Conservation (phyloP, 2,113 vertebrate genomes). For the Eurypyga helias region DNA sequence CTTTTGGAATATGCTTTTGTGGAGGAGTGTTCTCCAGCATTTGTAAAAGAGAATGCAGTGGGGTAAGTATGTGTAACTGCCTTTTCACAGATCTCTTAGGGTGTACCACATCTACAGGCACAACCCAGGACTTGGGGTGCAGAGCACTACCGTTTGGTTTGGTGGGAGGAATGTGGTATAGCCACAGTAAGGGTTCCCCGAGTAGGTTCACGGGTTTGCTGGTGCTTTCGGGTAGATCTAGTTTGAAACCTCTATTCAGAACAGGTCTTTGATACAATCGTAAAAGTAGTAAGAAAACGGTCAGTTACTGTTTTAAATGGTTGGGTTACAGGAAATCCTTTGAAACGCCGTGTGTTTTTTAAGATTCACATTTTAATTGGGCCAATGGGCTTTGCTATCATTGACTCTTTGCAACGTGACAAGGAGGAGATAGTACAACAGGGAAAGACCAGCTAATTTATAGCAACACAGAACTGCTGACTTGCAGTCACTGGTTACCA, state of each 20-base stretch:
- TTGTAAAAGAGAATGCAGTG: not conserved
- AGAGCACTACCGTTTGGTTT: fast-evolving
- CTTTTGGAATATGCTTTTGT: not conserved
- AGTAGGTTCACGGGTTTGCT: not conserved
- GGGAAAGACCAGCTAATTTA: not conserved
- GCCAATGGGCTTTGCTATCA: not conserved
- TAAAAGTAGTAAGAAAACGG: not conserved
- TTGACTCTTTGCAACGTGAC: not conserved
- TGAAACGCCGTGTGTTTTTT: not conserved
- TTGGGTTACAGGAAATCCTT: not conserved
- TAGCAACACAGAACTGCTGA: not conserved
- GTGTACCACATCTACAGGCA: not conserved
- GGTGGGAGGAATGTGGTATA: not conserved
- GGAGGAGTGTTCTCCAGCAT: not conserved
- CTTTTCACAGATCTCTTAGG: not conserved
- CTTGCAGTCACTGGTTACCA: not conserved
- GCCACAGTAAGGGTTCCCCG: not conserved
- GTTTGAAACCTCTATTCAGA: not conserved
- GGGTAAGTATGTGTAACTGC: fast-evolving
- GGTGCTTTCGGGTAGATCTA: not conserved
- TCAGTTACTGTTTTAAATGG: not conserved
- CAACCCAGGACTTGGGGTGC: not conserved
- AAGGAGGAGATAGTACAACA: not conserved
- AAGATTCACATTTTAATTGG: not conserved
- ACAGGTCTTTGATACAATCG: not conserved